A percentile compares a stretch with the other conserved stretches of the same genome.
These are phyloP conservation scores for Ceyx melanurus DNA, from an alignment of 2,113 vertebrate species.

Conservation along the genomic window DNA sequence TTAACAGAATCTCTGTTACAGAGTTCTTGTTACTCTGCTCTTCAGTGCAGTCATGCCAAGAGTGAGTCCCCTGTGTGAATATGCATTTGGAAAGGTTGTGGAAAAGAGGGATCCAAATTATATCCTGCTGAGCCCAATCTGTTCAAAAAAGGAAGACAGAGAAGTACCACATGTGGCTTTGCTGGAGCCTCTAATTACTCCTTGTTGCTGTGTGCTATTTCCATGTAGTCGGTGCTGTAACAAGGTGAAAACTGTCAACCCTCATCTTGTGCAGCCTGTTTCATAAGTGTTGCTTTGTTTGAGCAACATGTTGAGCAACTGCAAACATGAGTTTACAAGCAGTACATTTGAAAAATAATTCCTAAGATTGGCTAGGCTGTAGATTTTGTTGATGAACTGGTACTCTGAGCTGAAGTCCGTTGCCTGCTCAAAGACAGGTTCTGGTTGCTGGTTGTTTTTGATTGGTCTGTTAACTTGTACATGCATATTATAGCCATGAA, in stretches of 20 bases:
- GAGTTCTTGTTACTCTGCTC: background rate
- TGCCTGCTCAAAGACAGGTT: background rate
- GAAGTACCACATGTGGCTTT: background rate
- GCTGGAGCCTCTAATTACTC: background rate
- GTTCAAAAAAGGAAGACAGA: background rate
- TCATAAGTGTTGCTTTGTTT: background rate
- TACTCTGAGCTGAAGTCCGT: background rate
- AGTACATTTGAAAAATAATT: background rate
- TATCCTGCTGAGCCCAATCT: background rate
- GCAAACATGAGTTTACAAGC: background rate
- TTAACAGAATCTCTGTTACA: background rate
- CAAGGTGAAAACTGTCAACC: background rate
- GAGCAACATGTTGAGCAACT: background rate
- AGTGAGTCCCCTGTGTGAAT: background rate
- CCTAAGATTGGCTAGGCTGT: background rate
- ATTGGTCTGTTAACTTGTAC: background rate
- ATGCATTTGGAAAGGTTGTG: background rate
- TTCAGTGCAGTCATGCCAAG: background rate
- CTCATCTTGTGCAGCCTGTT: background rate
- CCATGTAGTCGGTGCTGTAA: background rate
- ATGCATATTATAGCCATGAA: background rate
- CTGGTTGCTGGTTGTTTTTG: background rate
- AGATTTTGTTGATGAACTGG: background rate
- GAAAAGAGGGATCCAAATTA: background rate
- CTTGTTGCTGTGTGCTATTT: slow-evolving; percentile 8